Percentiles rank a stretch among this genome's conserved stretches.
These are phyloP conservation scores for Acrossocheilus wenchowensis DNA, from an alignment of 2,797 vertebrate genomes.

Conservation along the genomic window DNA sequence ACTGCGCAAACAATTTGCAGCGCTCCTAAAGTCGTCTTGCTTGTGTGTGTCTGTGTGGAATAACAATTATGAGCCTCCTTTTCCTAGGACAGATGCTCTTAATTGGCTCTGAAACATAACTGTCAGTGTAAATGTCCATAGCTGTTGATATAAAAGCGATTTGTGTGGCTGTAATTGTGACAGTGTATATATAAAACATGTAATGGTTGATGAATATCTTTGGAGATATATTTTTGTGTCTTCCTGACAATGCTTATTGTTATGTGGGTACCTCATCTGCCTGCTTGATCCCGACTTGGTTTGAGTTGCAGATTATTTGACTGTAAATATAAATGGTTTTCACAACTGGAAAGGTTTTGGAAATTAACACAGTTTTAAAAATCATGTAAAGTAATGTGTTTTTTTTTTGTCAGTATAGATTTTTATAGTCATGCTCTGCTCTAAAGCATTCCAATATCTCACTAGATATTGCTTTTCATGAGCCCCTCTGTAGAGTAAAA, in stretches of 20 bases:
- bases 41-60: conserved; percentile 39
- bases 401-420: not conserved
- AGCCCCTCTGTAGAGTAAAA: not conserved
- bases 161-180: not conserved
- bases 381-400: not conserved
- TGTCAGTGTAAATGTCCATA: conserved; percentile 23
- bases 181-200: conserved; percentile 4
- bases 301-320: not conserved
- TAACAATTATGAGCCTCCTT: conserved; percentile 37
- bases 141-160: conserved; percentile 36
- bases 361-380: not conserved
- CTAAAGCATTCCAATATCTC: not conserved
- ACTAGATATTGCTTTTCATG: not conserved
- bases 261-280: not conserved
- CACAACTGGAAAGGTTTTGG: not conserved
- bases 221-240: not conserved
- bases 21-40: conserved; percentile 29
- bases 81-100: conserved; percentile 53
- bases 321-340: not conserved
- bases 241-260: not conserved
- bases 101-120: conserved; percentile 19
- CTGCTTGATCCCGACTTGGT: not conserved
- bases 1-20: conserved; percentile 30
- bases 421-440: not conserved
- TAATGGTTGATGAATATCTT: conserved; percentile 9